Conservation (phyloP, 2,797 vertebrate species). For the Coilia nasus region DNA sequence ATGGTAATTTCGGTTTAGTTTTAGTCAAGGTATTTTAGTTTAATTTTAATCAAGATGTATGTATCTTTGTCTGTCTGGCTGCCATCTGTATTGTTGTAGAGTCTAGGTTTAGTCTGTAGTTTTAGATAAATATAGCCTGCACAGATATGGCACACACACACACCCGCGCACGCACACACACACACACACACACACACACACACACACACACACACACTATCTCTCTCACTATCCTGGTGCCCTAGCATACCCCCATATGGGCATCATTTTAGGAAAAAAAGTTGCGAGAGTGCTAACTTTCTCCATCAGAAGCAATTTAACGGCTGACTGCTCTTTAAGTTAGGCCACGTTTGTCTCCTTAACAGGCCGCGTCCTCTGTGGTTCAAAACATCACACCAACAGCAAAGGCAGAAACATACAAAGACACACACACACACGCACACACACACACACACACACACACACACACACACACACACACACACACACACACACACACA, state of each 20-base stretch:
- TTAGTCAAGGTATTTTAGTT: too few relatives aligned
- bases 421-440: background rate
- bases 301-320: constrained; percentile 64
- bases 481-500: background rate
- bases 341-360: constrained; percentile 61
- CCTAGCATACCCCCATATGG: background rate
- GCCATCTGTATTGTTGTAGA: background rate
- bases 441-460: constrained; percentile 10
- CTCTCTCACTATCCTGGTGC: background rate
- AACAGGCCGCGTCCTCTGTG: constrained; percentile 46
- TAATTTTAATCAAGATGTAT: background rate
- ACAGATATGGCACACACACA: background rate
- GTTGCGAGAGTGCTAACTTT: constrained; percentile 55
- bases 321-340: constrained; percentile 55
- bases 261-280: constrained; percentile 22
- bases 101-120: too few relatives aligned
- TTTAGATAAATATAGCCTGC: background rate
- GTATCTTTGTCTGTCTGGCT: background rate
- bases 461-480: background rate
- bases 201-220: too few relatives aligned
- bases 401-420: constrained; percentile 12
- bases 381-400: constrained; percentile 46
- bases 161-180: background rate
- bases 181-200: background rate
- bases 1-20: too few relatives aligned